Conservation (phyloP, 2,888 invertebrate genomes). For the Dione juno region DNA sequence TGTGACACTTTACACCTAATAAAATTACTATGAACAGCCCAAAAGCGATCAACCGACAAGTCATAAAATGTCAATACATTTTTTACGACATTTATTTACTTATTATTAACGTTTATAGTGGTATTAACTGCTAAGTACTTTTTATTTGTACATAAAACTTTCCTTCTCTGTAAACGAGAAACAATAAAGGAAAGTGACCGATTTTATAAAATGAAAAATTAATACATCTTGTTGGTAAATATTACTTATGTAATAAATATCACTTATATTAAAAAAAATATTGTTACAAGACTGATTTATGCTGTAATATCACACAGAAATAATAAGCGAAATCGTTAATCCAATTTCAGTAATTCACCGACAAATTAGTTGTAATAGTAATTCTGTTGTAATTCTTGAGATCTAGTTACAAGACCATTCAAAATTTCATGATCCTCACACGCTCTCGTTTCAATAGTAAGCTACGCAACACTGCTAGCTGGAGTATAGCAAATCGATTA, state of each 20-base stretch:
- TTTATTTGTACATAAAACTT: conserved; percentile 34
- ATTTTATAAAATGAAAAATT: no score
- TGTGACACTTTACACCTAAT: conserved; percentile 33
- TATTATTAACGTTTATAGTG: conserved; percentile 29
- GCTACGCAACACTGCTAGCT: conserved; percentile 13
- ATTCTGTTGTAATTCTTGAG: conserved; percentile 31
- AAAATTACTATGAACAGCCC: conserved; percentile 27
- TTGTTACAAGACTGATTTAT: neutral
- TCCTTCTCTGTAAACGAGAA: neutral
- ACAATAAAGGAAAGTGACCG: no score
- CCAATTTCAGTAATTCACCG: conserved; percentile 33
- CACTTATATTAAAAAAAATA: neutral
- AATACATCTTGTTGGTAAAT: no score
- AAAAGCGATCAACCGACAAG: conserved; percentile 26
- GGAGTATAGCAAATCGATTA: conserved; percentile 58
- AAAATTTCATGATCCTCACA: conserved; percentile 34
- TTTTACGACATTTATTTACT: conserved; percentile 36
- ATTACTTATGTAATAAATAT: neutral
- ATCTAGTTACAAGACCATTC: conserved; percentile 19
- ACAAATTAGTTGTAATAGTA: conserved; percentile 36
- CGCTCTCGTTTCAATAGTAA: conserved; percentile 37
- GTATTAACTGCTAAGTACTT: conserved; percentile 17
- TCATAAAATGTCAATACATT: conserved; percentile 40
- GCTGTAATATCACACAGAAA: neutral
- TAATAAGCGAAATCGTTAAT: conserved; percentile 23